Evolutionary conservation across 2,888 invertebrate species (phyloP).

Genomic region (Ichneumoninae sp.): DNA sequence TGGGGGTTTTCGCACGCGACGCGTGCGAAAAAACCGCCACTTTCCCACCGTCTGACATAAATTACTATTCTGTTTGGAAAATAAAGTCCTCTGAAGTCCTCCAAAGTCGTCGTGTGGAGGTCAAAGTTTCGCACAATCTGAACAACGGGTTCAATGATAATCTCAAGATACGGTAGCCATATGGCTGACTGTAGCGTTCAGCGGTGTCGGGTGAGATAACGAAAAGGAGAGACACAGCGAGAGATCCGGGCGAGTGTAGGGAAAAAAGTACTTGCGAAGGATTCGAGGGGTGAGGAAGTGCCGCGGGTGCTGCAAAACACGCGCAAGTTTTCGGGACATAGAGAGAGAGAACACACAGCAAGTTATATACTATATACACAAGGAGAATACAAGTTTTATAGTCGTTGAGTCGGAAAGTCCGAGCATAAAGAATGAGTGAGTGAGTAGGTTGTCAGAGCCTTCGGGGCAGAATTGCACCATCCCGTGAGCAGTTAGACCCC

Average conservation of each 20-base stretch:
- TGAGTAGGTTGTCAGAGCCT: slow-evolving; percentile 82
- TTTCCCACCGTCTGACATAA: no score
- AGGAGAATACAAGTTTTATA: slow-evolving; percentile 7
- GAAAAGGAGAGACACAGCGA: slow-evolving; percentile 8
- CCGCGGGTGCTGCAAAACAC: slow-evolving; percentile 38
- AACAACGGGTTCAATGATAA: no score
- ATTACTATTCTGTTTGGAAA: no score
- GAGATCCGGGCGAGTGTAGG: slow-evolving; percentile 1
- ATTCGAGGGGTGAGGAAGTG: slow-evolving; percentile 40
- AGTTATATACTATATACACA: neutral
- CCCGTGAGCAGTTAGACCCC: slow-evolving; percentile 81
- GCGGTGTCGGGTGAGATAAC: no score
- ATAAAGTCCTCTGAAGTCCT: no score
- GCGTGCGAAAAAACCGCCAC: no score
- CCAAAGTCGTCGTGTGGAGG: no score
- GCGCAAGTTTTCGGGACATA: slow-evolving; percentile 17
- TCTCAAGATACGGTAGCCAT: no score
- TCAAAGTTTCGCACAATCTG: no score
- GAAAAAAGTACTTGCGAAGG: slow-evolving; percentile 12
- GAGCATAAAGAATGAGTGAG: slow-evolving; percentile 66
- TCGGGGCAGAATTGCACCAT: slow-evolving; percentile 83
- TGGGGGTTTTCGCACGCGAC: no score
- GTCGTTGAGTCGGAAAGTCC: slow-evolving; percentile 60
- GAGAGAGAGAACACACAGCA: neutral
- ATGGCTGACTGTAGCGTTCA: no score